Base-by-base conservation (phyloP, 2,113 vertebrate genomes). In the Corythoichthys intestinalis region DNA sequence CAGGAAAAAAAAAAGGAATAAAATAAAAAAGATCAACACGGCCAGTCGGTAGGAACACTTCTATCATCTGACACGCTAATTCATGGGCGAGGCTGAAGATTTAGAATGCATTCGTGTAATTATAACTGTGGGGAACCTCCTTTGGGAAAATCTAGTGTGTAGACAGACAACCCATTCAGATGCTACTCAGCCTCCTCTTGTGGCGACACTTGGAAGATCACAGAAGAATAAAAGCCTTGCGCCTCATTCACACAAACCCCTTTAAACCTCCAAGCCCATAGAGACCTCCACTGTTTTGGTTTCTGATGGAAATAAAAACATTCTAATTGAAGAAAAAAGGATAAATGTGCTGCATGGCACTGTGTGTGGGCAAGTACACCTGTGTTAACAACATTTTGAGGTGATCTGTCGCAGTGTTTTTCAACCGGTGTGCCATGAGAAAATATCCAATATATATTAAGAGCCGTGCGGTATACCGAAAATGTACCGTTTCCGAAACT, bases 171-270 rank as follows among this genome's bases (percentile, higher is more conserved):
- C 49, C 28, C 13, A 67, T 71, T 74, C 78, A 66, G 37, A 69
- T 70, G 78, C 47, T 62, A 69, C 76, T 91, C 87, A 89, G 91
- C 90, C 91, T 78, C 90, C 91, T 86, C 91, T 91, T 90, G 87
- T 91, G 91, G 90, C 65, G 82, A 84, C 71, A 74, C 56, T 75
- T 14, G 54, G 80, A 67, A 88, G 84, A 74, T 62, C 68, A 50
- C 34, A 54, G 34, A 67, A 44, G 28, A 69, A 44, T 7, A 5
- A 44, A 44, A 8, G 9, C 41, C 10, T 48, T 11, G 6, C 12
- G 56, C 34, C 53, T 28, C 54, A 35, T 57, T 35, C 35, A 35
- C 28, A 57, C 4, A 6, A 57, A 5, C 34, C 2, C 56, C 34
- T 57, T 54, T 1, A 20, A 53, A 17, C 8, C 52, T n/a, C 20